Percentiles rank a stretch among this genome's conserved stretches.
These are phyloP conservation scores for Macrotrachela quadricornifera DNA, from an alignment of 1,140 invertebrate genomes.

Conservation along the genomic window DNA sequence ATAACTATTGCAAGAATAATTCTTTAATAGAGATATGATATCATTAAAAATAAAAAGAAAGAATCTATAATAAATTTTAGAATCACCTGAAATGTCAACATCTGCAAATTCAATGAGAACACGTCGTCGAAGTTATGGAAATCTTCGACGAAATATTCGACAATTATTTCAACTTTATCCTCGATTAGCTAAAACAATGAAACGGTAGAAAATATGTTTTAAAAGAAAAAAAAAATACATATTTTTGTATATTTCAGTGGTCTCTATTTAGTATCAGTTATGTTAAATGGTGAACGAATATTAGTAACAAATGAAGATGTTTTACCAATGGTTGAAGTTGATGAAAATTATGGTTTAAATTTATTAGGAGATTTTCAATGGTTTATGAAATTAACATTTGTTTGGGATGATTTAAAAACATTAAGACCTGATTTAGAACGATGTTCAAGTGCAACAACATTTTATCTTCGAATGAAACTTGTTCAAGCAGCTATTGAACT, in stretches of 20 bases:
- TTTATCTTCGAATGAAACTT: conserved; percentile 70
- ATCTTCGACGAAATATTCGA: too few species aligned
- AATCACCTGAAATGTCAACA: conserved; percentile 22
- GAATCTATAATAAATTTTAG: conserved; percentile 16
- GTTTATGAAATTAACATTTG: conserved; percentile 48
- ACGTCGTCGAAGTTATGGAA: too few species aligned
- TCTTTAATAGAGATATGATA: too few species aligned
- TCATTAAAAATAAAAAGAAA: too few species aligned
- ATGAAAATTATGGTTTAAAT: conserved; percentile 51
- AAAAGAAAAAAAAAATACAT: too few species aligned
- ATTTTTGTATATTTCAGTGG: conserved; percentile 39
- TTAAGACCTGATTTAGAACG: conserved; percentile 75
- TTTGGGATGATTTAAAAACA: conserved; percentile 79
- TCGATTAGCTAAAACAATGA: too few species aligned
- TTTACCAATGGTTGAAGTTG: conserved; percentile 78
- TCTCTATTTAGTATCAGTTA: conserved; percentile 65
- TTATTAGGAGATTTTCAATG: neutral
- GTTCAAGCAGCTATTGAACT: conserved; percentile 70
- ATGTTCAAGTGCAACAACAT: conserved; percentile 58
- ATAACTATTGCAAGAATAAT: too few species aligned
- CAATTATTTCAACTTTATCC: too few species aligned
- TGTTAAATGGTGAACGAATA: conserved; percentile 81
- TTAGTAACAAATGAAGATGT: conserved; percentile 86
- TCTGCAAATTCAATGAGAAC: conserved; percentile 26
- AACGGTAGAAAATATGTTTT: too few species aligned